Percentiles rank a stretch among this genome's conserved stretches.
Conservation (phyloP, 2,888 invertebrate species). For the Oithona nana region DNA sequence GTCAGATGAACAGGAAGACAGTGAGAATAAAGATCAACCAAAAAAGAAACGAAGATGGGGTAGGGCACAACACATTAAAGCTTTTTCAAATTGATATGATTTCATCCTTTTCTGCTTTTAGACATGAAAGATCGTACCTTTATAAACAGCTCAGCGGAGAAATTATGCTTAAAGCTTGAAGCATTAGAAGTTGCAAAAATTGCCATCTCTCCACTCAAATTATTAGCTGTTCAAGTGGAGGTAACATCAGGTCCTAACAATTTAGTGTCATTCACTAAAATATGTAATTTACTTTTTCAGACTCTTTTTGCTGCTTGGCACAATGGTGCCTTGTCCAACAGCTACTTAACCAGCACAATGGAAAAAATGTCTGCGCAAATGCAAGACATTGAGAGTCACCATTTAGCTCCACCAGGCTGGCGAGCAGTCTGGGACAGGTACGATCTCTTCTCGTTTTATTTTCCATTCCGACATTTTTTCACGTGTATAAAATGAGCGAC, state of each 20-base stretch:
- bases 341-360: background rate
- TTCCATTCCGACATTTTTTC: background rate
- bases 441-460: slow-evolving; percentile 2
- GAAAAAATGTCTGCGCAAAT: background rate
- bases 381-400: slow-evolving; percentile 1
- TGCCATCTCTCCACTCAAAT: slow-evolving; percentile 9
- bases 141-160: slow-evolving; percentile 3
- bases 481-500: too few species aligned
- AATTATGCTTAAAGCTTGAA: slow-evolving; percentile 6
- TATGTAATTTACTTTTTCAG: background rate
- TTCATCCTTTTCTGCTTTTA: too few species aligned
- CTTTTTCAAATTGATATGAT: too few species aligned
- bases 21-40: background rate
- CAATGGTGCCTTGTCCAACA: slow-evolving; percentile 5
- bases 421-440: slow-evolving; percentile 12
- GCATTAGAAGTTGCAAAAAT: slow-evolving; percentile 5
- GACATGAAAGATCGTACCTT: background rate
- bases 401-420: slow-evolving; percentile 11
- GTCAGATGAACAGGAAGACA: background rate
- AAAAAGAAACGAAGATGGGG: background rate
- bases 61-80: too few species aligned
- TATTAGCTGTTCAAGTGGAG: slow-evolving; percentile 9
- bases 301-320: slow-evolving; percentile 13
- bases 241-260: too few species aligned
- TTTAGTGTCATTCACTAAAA: background rate